These are phyloP conservation scores for Steinernema hermaphroditum DNA, from an alignment of 2,888 invertebrate species.

Conservation along the genomic window DNA sequence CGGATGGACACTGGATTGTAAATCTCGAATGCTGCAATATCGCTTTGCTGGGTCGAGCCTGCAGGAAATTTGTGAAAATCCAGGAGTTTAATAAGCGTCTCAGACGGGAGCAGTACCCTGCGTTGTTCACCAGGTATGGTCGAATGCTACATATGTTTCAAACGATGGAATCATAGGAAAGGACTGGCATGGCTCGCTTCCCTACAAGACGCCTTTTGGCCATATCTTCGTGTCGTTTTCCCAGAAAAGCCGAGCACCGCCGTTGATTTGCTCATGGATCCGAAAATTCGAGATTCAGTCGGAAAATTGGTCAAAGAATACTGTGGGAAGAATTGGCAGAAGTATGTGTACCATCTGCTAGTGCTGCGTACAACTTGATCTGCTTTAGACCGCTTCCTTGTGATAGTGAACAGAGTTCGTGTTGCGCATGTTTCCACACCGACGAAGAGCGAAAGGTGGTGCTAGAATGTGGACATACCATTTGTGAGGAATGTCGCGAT, in stretches of 20 bases:
- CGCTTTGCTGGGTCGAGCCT: neutral
- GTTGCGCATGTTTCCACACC: slow-evolving; percentile 7
- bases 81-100: neutral
- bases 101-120: neutral
- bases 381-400: too few species aligned
- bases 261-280: neutral
- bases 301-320: neutral
- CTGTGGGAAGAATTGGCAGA: neutral
- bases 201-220: neutral
- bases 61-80: neutral
- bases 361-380: neutral
- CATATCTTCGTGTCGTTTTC: neutral
- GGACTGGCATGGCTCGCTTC: slow-evolving; percentile 1
- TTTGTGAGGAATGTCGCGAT: slow-evolving; percentile 2
- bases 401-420: neutral
- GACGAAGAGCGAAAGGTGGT: neutral
- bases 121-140: neutral
- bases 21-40: neutral
- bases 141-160: neutral
- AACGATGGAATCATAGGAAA: neutral
- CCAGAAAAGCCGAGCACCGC: neutral
- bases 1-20: neutral
- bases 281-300: neutral
- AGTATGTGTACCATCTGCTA: neutral
- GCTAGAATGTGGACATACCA: slow-evolving; percentile 8